phyloP scores from a whole-genome alignment of 1,140 invertebrate genomes.

The Lepidurus apus region DNA sequence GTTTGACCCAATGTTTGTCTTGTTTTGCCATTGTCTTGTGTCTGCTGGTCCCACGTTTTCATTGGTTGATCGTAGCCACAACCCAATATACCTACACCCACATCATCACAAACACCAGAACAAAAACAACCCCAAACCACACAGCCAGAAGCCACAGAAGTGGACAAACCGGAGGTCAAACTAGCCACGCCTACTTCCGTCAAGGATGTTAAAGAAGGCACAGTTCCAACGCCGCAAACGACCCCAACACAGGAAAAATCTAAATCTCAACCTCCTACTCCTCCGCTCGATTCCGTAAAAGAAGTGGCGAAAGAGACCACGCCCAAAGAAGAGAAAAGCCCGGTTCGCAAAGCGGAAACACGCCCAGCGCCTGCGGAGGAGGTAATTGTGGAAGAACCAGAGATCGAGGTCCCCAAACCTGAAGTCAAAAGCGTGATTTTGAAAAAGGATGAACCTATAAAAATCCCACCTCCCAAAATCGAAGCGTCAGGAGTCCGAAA shows the following conservation, averaged over 20 bases:
- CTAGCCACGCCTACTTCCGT: neutral
- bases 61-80: neutral
- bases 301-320: neutral
- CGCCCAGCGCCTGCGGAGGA: neutral
- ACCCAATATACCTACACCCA: neutral
- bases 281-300: neutral
- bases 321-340: neutral
- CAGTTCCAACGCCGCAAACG: neutral
- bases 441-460: conserved; percentile 9
- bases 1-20: conserved; percentile 28
- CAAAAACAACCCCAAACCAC: conserved; percentile 8
- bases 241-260: neutral
- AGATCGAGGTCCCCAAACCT: neutral
- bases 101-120: conserved; percentile 15
- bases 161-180: neutral
- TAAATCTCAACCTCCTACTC: neutral
- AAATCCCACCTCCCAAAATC: neutral
- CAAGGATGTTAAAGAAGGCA: neutral
- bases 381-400: neutral
- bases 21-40: neutral
- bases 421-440: conserved; percentile 19
- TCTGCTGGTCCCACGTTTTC: neutral
- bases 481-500: conserved; percentile 2
- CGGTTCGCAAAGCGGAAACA: neutral
- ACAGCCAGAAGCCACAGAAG: neutral